Evolutionary conservation across 2,888 invertebrate species (phyloP).

Genomic region (Tachina fera): DNA sequence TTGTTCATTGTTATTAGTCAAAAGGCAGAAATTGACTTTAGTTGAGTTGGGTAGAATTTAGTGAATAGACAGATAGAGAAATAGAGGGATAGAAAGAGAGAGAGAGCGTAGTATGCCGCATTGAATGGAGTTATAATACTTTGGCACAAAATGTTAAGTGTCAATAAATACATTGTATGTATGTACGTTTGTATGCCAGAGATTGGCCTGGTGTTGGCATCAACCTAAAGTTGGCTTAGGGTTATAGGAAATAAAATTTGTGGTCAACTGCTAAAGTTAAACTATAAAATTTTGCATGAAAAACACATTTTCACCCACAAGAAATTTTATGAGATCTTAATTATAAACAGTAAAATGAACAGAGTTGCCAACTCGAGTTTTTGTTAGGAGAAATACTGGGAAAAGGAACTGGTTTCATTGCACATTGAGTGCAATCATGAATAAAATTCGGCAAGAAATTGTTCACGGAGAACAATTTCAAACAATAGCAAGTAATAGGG

Average conservation of each 20-base stretch:
- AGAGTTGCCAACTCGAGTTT: conserved; percentile 28
- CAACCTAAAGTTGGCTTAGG: conserved; percentile 42
- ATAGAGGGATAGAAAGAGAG: no score
- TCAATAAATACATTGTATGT: conserved; percentile 61
- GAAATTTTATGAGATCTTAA: conserved; percentile 64
- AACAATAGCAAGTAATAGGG: no score
- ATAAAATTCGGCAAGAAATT: no score
- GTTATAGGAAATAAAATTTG: conserved; percentile 55
- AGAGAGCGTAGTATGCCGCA: neutral
- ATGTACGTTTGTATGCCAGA: neutral
- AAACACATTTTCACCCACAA: conserved; percentile 43
- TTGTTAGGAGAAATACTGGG: no score
- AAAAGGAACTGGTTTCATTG: no score
- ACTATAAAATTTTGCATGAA: conserved; percentile 40
- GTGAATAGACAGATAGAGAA: conserved; percentile 1
- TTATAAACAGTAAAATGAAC: conserved; percentile 31
- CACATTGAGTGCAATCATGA: no score
- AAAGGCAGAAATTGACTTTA: conserved; percentile 16
- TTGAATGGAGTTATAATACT: conserved; percentile 22
- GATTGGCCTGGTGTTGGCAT: conserved; percentile 58
- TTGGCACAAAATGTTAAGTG: conserved; percentile 68
- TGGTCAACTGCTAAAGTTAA: conserved; percentile 40
- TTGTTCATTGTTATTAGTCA: conserved; percentile 44
- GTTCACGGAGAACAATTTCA: no score
- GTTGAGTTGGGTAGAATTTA: conserved; percentile 19